These are phyloP conservation scores for Nebria brevicollis DNA, from an alignment of 2,888 invertebrate genomes.

Conservation along the genomic window DNA sequence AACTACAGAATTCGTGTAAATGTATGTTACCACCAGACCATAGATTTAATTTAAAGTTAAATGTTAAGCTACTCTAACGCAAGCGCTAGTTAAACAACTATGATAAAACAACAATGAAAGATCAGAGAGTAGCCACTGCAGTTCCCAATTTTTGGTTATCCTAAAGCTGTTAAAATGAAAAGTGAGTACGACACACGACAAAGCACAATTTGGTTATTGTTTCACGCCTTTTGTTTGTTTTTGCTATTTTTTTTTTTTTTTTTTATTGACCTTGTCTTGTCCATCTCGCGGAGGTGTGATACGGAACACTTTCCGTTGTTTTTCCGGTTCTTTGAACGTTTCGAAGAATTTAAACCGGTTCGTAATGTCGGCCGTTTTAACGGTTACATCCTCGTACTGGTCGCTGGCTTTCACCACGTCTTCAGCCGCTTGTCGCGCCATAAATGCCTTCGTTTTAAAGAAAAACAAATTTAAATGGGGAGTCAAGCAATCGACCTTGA, in stretches of 20 bases:
- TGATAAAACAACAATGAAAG: background rate
- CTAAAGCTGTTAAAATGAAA: slow-evolving; percentile 1
- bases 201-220: background rate
- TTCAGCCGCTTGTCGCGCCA: slow-evolving; percentile 67
- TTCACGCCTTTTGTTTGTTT: background rate
- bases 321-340: slow-evolving; percentile 79
- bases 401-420: slow-evolving; percentile 81
- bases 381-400: slow-evolving; percentile 77
- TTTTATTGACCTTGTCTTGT: slow-evolving; percentile 69
- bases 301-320: slow-evolving; percentile 78
- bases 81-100: background rate
- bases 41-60: background rate
- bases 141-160: background rate
- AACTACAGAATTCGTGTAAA: slow-evolving; percentile 59
- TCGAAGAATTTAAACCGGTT: slow-evolving; percentile 93
- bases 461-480: slow-evolving; percentile 22
- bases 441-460: slow-evolving; percentile 61
- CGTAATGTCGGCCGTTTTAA: slow-evolving; percentile 84
- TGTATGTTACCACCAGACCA: background rate
- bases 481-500: slow-evolving; percentile 22
- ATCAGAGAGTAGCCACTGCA: background rate
- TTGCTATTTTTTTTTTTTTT: background rate
- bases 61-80: background rate
- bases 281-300: slow-evolving; percentile 90
- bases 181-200: background rate